Percentiles rank a stretch among this genome's conserved stretches.
Conservation (phyloP, 2,113 vertebrate genomes). For the Grus americana region DNA sequence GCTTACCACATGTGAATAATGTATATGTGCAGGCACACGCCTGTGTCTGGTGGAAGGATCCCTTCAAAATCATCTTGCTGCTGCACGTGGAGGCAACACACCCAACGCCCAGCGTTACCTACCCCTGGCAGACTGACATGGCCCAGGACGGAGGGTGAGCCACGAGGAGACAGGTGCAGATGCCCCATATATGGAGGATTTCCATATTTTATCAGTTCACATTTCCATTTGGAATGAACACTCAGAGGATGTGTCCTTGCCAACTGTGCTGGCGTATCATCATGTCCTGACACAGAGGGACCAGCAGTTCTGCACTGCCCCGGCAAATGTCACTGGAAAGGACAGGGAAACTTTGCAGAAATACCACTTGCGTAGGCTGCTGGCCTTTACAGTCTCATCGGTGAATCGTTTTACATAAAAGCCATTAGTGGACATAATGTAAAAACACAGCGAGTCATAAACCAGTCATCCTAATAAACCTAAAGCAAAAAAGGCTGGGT, state of each 20-base stretch:
- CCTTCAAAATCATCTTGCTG: background rate
- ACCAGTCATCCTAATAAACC: background rate
- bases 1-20: background rate
- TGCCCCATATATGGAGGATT: accelerated
- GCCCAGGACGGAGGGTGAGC: background rate
- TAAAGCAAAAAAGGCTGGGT: background rate
- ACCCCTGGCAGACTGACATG: background rate
- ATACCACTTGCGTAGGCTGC: background rate
- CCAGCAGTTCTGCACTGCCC: background rate
- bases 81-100: background rate
- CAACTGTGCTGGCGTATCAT: background rate
- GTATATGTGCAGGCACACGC: background rate
- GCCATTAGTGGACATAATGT: background rate
- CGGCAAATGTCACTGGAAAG: background rate
- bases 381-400: background rate
- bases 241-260: background rate
- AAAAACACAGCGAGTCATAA: background rate
- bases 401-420: background rate
- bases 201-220: background rate
- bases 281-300: background rate
- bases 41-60: background rate
- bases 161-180: background rate
- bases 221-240: background rate
- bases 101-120: accelerated
- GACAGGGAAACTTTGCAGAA: background rate